Evolutionary conservation across 2,888 invertebrate genomes (phyloP), one percentile per base, ranked within the genome.

Genomic region (Glomeris marginata): DNA sequence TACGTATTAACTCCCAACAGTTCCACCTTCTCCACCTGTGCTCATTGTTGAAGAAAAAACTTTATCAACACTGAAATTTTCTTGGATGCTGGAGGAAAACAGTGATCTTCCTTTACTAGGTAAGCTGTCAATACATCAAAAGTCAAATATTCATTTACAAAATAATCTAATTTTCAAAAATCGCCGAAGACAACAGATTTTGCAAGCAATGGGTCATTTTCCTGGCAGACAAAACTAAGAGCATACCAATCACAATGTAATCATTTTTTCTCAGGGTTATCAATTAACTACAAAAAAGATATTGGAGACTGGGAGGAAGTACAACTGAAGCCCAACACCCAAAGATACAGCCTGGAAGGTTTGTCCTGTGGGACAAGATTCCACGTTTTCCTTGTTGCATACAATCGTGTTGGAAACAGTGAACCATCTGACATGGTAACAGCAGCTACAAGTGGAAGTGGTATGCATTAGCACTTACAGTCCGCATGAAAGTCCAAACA

Each of bases 361-460:
- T 72, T 91, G 36, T 76, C 78, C 57, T 91, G 90, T 67, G 90
- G 91, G 35, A 79, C 83, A 34, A 69, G 75, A 47, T 88, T 88
- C 66, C 73, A 77, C 57, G 75, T 87, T 58, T 77, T 80, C 59
- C 70, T 90, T 57, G 75, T 77, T 21, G 85, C 88, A 0, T 76
- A 77, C 62, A 87, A 86, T 68, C 71, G 77, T 44, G 80, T 85
- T 0, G 88, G 87, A 0, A 74, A 76, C 50, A 84, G 87, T 18
- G 73, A 76, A 51, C 75, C 79, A 5, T 84, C 84, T 60, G 74
- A 77, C 35, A 74, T 78, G 57, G 74, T 85, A 51, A 74, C 75
- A 49, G 78, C 79, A 28, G 75, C 76, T 56, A 88, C 88, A 8
- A 82, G 82, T 66, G 88, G 88, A 50, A 81, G 83, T 64, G 76